Evolutionary conservation across 2,888 invertebrate genomes (phyloP).

Genomic region (Aphodius granarius): DNA sequence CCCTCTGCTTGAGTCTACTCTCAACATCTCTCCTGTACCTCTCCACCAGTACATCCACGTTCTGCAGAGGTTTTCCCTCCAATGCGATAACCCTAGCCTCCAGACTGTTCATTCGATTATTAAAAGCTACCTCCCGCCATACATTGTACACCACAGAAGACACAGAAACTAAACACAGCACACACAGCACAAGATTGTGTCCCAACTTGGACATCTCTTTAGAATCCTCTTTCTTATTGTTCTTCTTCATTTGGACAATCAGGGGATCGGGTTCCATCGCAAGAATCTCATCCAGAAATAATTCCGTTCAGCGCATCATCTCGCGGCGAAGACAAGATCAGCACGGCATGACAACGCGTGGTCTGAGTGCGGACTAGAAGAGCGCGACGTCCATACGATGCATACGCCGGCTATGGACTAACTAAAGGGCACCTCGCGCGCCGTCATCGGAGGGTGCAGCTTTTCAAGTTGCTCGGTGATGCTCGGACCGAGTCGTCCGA

Average conservation of each 20-base stretch:
- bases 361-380: conserved; percentile 38
- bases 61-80: conserved; percentile 54
- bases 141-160: conserved; percentile 63
- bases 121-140: conserved; percentile 61
- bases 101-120: conserved; percentile 57
- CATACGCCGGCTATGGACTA: not conserved
- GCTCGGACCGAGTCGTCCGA: conserved; percentile 25
- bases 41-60: conserved; percentile 57
- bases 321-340: not conserved
- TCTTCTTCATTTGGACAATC: conserved; percentile 34
- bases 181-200: conserved; percentile 61
- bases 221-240: not conserved
- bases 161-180: conserved; percentile 65
- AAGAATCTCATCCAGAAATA: conserved; percentile 6
- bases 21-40: conserved; percentile 60
- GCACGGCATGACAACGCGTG: conserved; percentile 26
- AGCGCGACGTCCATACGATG: conserved; percentile 40
- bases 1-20: conserved; percentile 51
- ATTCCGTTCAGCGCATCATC: not conserved
- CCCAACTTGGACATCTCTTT: conserved; percentile 26
- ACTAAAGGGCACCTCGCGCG: conserved; percentile 3
- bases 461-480: conserved; percentile 35
- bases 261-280: conserved; percentile 48
- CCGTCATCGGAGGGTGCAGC: conserved; percentile 31
- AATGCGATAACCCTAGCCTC: conserved; percentile 61